Evolutionary conservation across 2,797 vertebrate genomes (phyloP), one percentile per base, ranked within the genome.

Genomic region (Podarcis lilfordi): DNA sequence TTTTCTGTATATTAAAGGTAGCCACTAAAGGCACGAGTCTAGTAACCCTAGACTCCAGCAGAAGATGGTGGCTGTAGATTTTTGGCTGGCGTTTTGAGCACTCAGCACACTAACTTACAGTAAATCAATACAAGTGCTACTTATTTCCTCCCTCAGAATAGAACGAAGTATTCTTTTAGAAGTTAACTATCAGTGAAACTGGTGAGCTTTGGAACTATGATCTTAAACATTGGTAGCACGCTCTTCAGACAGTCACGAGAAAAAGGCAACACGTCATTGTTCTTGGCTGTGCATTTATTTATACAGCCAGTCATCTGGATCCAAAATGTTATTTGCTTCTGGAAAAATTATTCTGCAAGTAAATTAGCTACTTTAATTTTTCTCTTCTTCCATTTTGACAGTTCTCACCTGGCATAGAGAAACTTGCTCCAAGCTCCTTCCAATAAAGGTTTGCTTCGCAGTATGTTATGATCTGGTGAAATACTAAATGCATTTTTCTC

Each of bases 401-500:
- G 13, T 88, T 92, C 66, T 88, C 64, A 88, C 11, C 69, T n/a
- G 79, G 32, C n/a, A 77, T 80, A 35, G n/a, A 93, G 77, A 92
- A 93, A 89, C 3, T 15, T 80, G 91, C 80, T 87, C 71, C 17
- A 84, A 45, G 45, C 76, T 87, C 71, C 71, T 91, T 90, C 89
- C 91, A 93, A 90, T 86, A 43, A 80, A 43, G 84, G 75, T 87
- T 92, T 91, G 86, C 80, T 90, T 95, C 87, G 93, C 81, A 87
- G 35, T 29, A 82, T 81, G 55, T 81, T 75, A 90, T 85, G 11
- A 90, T 92, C 79, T 66, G 82, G 40, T 93, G 43, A 84, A 92
- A 88, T 78, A 82, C 25, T 29, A 25, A 94, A 94, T 84, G 83
- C 0, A 93, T 94, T 91, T 93, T 91, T 71, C 40, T 17, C 15